A percentile compares a stretch with the other conserved stretches of the same genome.
Evolutionary conservation across 2,113 vertebrate genomes (phyloP).

Genomic region (Nymphicus hollandicus): DNA sequence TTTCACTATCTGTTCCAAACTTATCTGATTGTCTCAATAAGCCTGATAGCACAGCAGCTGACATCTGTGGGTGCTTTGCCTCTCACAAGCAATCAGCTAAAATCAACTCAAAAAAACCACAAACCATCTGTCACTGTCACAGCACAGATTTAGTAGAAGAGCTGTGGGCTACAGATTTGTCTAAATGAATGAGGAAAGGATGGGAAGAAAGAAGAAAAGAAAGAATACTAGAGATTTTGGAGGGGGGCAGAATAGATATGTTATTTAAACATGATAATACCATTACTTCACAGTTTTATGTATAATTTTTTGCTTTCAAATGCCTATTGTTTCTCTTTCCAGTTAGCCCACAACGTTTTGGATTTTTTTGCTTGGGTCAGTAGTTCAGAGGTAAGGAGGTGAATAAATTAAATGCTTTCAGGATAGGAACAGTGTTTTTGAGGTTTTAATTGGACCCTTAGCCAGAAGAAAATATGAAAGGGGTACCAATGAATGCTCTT

Average conservation of each 20-base stretch:
- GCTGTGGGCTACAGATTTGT: neutral
- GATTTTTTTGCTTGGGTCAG: neutral
- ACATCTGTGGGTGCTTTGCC: constrained; percentile 22
- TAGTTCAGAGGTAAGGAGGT: neutral
- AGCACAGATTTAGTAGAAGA: neutral
- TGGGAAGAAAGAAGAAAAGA: neutral
- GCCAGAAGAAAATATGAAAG: neutral
- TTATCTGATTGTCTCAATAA: neutral
- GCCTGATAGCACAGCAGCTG: constrained; percentile 1
- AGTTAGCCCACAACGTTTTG: neutral
- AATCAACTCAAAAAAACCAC: neutral
- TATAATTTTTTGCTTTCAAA: neutral
- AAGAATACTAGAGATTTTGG: neutral
- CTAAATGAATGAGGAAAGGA: neutral
- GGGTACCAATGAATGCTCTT: neutral
- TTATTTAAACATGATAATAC: neutral
- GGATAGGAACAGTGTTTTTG: neutral
- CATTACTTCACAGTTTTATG: neutral
- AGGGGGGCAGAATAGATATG: neutral
- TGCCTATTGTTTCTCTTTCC: neutral
- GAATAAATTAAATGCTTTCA: neutral
- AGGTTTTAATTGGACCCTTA: rapidly evolving
- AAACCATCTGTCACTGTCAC: neutral
- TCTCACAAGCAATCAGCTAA: neutral
- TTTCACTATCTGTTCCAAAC: neutral